Base-by-base conservation (phyloP, 2,888 invertebrate genomes). In the Belgica antarctica region DNA sequence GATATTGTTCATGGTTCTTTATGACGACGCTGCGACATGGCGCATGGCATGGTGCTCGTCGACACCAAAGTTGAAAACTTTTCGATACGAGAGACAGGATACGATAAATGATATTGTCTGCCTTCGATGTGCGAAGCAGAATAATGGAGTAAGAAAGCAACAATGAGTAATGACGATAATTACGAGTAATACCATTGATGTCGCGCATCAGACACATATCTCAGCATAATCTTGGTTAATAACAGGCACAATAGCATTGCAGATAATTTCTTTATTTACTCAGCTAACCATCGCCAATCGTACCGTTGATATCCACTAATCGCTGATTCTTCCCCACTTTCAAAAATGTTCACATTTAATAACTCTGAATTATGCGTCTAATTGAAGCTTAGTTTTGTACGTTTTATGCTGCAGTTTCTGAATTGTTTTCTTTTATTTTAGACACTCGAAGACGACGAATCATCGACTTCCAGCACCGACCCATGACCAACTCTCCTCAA, bases 131-230 rank as follows among this genome's bases (percentile, higher is more conserved):
- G 19, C 52, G 52, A 17, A 3, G 52, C 41, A 41, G 22, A 52
- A 52, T 22, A 22, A 17, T 7, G 12, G 52, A 52, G 22, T 22
- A 8, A 4, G 22, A 52, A 22, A 22, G 2, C 52, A 52, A 52
- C 52, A 52, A 52, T 52, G 52, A 52, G 22, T 52, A 52, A 52
- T 52, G 52, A 52, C 52, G 52, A 52, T 52, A 52, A 52, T 52
- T 52, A 52, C 52, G 8, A 22, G 52, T 52, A 52, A 52, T 52
- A 22, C 52, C 52, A 52, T 52, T 22, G 52, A 52, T 52, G 52
- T 52, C 52, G 52, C 52, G 52, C 52, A 52, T 52, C 52, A 52
- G 52, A 52, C 52, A 52, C 12, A 52, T 7, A n/a, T 52, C 17
- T 52, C 52, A 52, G 22, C 52, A 52, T 52, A 52, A 52, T 52